Evolutionary conservation across 2,888 invertebrate species (phyloP).

Genomic region (Empis livida): DNA sequence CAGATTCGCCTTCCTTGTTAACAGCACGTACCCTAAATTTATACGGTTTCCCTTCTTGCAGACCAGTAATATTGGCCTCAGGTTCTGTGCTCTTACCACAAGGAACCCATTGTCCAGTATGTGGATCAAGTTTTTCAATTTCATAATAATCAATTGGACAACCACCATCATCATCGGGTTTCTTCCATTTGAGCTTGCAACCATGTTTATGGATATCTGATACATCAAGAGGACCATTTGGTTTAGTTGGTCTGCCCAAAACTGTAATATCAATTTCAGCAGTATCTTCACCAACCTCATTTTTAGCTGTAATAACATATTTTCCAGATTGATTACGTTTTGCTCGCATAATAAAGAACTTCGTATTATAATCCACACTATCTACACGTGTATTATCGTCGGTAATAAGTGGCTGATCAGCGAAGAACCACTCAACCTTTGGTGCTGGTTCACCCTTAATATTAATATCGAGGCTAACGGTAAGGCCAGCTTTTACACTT

Average conservation of each 20-base stretch:
- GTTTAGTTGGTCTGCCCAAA: conserved; percentile 64
- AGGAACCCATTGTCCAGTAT: conserved; percentile 86
- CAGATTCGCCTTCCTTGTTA: conserved; percentile 96
- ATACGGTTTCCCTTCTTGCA: conserved; percentile 92
- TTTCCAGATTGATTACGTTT: conserved; percentile 73
- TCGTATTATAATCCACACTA: conserved; percentile 80
- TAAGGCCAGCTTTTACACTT: conserved; percentile 76
- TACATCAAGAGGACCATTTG: conserved; percentile 79
- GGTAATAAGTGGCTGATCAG: conserved; percentile 52
- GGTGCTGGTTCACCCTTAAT: conserved; percentile 91
- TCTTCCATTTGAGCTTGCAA: conserved; percentile 83
- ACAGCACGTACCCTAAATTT: conserved; percentile 97
- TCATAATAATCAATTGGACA: conserved; percentile 86
- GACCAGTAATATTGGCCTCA: conserved; percentile 68
- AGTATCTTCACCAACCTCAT: conserved; percentile 84
- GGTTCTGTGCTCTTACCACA: conserved; percentile 78
- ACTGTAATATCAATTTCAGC: conserved; percentile 85
- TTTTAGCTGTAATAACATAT: conserved; percentile 80
- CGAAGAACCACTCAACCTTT: conserved; percentile 76
- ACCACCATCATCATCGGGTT: conserved; percentile 93
- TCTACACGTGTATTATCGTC: conserved; percentile 55
- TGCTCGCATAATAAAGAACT: conserved; percentile 72
- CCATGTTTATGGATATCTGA: conserved; percentile 83
- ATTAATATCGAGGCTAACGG: conserved; percentile 74
- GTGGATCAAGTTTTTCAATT: conserved; percentile 89